These are phyloP conservation scores for Patella caerulea DNA, from an alignment of 2,888 invertebrate species.

Conservation along the genomic window DNA sequence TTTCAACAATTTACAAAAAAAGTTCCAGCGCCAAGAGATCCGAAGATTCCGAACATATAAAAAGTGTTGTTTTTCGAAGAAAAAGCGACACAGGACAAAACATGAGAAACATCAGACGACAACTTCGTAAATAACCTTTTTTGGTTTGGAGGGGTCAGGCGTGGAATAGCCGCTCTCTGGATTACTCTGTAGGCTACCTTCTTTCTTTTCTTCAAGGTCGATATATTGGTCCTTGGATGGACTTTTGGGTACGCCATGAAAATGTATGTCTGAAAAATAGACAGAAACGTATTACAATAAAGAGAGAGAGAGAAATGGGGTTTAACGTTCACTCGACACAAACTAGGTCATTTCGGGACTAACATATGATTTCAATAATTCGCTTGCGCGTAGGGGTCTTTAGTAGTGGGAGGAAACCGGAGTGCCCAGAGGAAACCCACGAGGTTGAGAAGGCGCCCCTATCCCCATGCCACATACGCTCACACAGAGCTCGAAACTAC, in stretches of 20 bases:
- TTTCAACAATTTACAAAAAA: background rate
- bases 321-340: no score
- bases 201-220: slow-evolving; percentile 44
- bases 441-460: no score
- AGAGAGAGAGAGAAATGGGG: no score
- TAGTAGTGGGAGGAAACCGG: no score
- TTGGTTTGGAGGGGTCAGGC: slow-evolving; percentile 61
- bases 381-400: no score
- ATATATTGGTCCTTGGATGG: slow-evolving; percentile 57
- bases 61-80: slow-evolving; percentile 2
- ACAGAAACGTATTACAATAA: background rate
- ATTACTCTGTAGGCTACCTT: slow-evolving; percentile 48
- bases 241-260: slow-evolving; percentile 46
- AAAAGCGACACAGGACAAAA: slow-evolving; percentile 12
- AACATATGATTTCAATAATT: no score
- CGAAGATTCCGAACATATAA: background rate
- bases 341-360: no score
- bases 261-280: slow-evolving; percentile 41
- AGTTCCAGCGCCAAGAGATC: slow-evolving; percentile 15
- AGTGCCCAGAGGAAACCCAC: no score
- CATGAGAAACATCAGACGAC: slow-evolving; percentile 56
- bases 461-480: no score
- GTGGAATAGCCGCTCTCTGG: slow-evolving; percentile 61
- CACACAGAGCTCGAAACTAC: no score
- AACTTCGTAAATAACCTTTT: slow-evolving; percentile 70